A percentile compares a stretch with the other conserved stretches of the same genome.
Evolutionary conservation across 2,797 vertebrate genomes (phyloP).

Genomic region (Eulemur albifrons): DNA sequence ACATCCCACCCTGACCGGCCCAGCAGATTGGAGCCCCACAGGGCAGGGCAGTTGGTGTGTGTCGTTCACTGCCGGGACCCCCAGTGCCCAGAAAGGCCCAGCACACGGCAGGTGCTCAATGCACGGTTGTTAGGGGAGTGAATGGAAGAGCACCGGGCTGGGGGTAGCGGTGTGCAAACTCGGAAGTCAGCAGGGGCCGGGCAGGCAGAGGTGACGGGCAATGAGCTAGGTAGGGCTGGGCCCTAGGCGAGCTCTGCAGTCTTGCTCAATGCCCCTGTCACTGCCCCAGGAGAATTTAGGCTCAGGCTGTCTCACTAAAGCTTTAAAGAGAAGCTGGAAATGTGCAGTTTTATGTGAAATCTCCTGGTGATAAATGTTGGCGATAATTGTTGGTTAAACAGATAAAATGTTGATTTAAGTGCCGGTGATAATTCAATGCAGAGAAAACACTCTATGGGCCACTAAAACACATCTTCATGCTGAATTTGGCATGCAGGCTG

Average conservation of each 20-base stretch:
- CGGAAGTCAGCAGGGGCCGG: background rate
- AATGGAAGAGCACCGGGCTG: background rate
- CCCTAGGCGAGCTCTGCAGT: fast-evolving
- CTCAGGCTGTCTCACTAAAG: background rate
- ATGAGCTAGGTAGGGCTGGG: background rate
- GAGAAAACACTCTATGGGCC: background rate
- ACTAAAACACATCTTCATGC: too few species aligned
- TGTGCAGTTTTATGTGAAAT: background rate
- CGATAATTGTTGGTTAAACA: background rate
- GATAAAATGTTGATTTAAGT: background rate
- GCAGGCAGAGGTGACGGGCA: background rate
- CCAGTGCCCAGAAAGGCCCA: background rate
- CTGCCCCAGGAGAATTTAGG: background rate
- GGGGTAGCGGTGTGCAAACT: background rate
- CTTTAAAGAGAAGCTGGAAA: background rate
- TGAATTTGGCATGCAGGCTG: background rate
- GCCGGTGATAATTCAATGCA: background rate
- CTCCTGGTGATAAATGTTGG: background rate
- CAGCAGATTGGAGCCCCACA: fast-evolving
- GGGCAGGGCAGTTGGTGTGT: background rate
- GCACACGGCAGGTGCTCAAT: fast-evolving
- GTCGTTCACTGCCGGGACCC: background rate
- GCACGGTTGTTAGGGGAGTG: background rate
- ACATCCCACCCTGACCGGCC: background rate
- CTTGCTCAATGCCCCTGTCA: fast-evolving